Conservation (phyloP, 2,113 vertebrate genomes). For the Hypocryptadius cinnamomeus region DNA sequence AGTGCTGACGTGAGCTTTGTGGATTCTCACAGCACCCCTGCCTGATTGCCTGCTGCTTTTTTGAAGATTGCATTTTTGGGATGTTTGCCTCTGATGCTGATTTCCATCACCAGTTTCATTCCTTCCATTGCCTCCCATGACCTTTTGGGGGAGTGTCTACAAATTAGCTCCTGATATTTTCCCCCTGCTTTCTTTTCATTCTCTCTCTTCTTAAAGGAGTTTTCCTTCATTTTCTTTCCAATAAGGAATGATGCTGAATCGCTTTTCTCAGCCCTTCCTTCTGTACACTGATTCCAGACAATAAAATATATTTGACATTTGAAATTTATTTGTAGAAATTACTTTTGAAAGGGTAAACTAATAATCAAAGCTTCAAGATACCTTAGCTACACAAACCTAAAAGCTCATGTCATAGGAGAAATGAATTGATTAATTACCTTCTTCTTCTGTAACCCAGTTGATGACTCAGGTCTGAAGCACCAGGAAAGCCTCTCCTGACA, state of each 20-base stretch:
- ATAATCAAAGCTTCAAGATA: background rate
- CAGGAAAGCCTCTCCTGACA: background rate
- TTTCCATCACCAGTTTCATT: constrained; percentile 24
- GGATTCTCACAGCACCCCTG: constrained; percentile 28
- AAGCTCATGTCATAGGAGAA: background rate
- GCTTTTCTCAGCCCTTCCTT: background rate
- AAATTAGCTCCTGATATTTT: background rate
- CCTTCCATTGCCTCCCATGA: constrained; percentile 3
- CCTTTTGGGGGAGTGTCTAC: background rate
- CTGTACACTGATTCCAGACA: background rate
- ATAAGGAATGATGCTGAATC: background rate
- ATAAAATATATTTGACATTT: background rate
- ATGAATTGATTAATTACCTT: background rate
- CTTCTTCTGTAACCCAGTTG: background rate
- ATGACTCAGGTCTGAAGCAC: background rate
- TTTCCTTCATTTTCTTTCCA: background rate
- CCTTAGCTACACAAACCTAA: background rate
- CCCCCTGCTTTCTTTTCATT: background rate
- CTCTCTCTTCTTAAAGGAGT: background rate
- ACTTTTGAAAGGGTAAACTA: background rate
- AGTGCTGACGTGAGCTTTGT: background rate
- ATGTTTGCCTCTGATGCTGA: constrained; percentile 8
- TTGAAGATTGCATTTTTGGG: background rate
- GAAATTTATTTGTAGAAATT: background rate
- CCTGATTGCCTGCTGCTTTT: constrained; percentile 27